Base-by-base conservation (phyloP, 2,797 vertebrate genomes). In the Anableps anableps region DNA sequence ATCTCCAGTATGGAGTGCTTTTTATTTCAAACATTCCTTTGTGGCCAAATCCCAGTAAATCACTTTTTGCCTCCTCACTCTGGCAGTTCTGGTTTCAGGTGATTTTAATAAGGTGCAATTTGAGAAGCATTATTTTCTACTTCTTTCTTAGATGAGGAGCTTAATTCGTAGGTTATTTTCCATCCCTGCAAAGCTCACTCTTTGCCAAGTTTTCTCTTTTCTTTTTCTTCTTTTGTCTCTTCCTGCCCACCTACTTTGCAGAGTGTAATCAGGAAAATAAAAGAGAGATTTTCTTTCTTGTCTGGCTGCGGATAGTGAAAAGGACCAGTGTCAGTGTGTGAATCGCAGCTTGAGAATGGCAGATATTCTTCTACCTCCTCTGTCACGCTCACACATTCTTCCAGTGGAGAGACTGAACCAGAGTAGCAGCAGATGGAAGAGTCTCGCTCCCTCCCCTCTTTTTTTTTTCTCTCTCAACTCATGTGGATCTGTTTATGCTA, bases 321-420 rank as follows among this genome's bases (percentile, higher is more conserved):
- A 88, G 85, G 60, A 53, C 72, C 77, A 90, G 82, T 94, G 92
- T 91, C 23, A 83, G 21, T 73, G 26, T 77, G 48, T 90, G 84
- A 89, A 84, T 80, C 82, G 74, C 47, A 79, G 79, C 76, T 76
- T 79, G 91, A 91, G 91, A 95, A 95, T 91, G 92, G 75, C 81
- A 92, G 87, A 88, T 91, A 94, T 94, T 93, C 90, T 87, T 85
- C 77, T 77, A 31, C 90, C 91, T 94, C 90, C 91, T 88, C 92
- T 77, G 80, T 85, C 70, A 81, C 85, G 58, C 91, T 90, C 91
- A 86, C 87, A 86, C 91, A 89, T 91, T 94, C 84, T 88, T 94
- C 88, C 86, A 89, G 62, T 80, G 86, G 82, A 89, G 85, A 81
- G 80, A 83, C 72, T 0, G 64, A 75, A 82, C 50, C 48, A 53